phyloP scores from a whole-genome alignment of 2,797 vertebrate genomes.

The Hydrophis major region DNA sequence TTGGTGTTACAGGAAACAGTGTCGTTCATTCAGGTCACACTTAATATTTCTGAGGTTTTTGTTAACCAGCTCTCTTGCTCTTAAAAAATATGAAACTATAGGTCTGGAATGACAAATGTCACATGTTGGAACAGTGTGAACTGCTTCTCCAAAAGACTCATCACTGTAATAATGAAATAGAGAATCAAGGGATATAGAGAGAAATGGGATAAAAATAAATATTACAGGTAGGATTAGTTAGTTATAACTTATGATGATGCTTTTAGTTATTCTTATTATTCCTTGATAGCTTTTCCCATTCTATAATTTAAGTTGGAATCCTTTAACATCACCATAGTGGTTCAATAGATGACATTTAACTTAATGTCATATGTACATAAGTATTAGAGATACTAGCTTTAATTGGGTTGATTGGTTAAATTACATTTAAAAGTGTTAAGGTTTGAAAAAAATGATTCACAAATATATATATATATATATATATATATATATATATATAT shows the following conservation, averaged over 20 bases:
- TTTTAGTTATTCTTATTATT: not conserved
- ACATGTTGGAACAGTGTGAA: conserved; percentile 53
- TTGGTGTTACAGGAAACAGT: conserved; percentile 73
- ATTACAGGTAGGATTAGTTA: not conserved
- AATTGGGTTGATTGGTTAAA: not conserved
- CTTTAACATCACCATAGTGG: not conserved
- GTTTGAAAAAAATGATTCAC: not conserved
- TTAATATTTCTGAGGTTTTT: conserved; percentile 57
- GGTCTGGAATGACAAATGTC: conserved; percentile 53
- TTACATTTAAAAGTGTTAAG: not conserved
- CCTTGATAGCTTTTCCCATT: not conserved
- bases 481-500: too few species aligned
- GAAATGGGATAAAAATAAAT: not conserved
- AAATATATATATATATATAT: too few species aligned
- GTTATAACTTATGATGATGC: not conserved
- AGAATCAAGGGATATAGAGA: not conserved
- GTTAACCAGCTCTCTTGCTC: conserved; percentile 44
- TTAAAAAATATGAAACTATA: conserved; percentile 41
- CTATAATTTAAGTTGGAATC: not conserved
- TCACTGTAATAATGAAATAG: not conserved
- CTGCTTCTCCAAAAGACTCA: not conserved
- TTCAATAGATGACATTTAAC: not conserved
- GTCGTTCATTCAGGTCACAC: conserved; percentile 65
- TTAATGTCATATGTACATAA: not conserved
- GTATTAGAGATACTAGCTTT: not conserved